Conservation (phyloP, 2,113 vertebrate genomes). For the Clinocottus analis region DNA sequence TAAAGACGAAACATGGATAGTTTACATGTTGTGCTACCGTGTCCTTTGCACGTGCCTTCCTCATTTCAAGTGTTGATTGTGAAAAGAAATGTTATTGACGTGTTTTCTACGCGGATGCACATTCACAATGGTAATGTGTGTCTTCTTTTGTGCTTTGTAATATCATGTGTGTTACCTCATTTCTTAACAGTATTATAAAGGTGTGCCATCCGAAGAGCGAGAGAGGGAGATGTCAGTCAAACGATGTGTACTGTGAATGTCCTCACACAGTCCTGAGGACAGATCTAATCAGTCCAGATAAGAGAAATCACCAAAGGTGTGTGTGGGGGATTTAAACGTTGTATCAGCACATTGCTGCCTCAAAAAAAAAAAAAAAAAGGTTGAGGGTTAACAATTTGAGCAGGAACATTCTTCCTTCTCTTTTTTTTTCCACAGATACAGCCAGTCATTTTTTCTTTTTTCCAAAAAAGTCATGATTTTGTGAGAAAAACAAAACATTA, state of each 20-base stretch:
- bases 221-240: background rate
- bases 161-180: background rate
- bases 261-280: background rate
- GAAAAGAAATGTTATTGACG: too few relatives aligned
- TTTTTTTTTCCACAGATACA: conserved; percentile 9
- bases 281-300: background rate
- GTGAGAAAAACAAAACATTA: conserved; percentile 18
- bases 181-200: background rate
- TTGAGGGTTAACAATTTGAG: conserved; percentile 9
- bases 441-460: background rate
- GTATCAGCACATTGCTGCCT: background rate
- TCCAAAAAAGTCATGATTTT: conserved; percentile 22
- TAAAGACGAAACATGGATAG: too few relatives aligned
- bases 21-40: too few relatives aligned
- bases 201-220: background rate
- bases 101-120: background rate
- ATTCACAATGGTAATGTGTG: background rate
- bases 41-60: too few relatives aligned
- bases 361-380: background rate
- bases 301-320: background rate
- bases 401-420: background rate
- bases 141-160: conserved; percentile 3
- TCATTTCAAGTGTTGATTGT: too few relatives aligned
- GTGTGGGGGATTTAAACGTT: background rate
- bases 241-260: background rate